Conservation (phyloP, 2,797 vertebrate species). For the Sebastes jordani region DNA sequence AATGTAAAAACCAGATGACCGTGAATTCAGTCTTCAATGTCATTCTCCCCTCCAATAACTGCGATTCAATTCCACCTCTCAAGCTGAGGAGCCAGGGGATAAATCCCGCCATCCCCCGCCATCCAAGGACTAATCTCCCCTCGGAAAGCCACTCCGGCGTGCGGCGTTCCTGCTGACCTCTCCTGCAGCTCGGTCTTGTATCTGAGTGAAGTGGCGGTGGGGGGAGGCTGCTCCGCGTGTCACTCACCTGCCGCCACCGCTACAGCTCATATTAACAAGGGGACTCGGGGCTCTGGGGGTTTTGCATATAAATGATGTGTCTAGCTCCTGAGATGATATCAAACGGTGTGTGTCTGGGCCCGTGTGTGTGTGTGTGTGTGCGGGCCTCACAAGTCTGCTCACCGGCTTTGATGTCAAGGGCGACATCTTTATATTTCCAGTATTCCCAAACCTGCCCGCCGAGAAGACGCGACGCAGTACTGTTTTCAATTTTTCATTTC, state of each 20-base stretch:
- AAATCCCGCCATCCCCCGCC: conserved; percentile 55
- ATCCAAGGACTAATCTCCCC: conserved; percentile 67
- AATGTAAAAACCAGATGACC: conserved; percentile 77
- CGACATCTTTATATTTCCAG: conserved; percentile 49
- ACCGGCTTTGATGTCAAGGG: conserved; percentile 64
- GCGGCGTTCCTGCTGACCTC: conserved; percentile 67
- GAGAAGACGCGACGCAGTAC: not conserved
- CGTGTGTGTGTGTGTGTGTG: conserved; percentile 14
- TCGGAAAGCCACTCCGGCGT: conserved; percentile 57
- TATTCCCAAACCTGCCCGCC: not conserved
- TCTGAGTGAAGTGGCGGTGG: conserved; percentile 34
- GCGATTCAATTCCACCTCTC: conserved; percentile 69
- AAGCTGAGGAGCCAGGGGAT: conserved; percentile 64
- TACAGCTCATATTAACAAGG: conserved; percentile 72
- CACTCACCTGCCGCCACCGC: conserved; percentile 62
- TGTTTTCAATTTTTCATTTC: conserved; percentile 41
- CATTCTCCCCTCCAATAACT: conserved; percentile 65
- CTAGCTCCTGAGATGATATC: conserved; percentile 67
- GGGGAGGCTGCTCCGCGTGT: conserved; percentile 34
- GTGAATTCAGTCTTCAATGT: conserved; percentile 74
- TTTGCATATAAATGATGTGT: conserved; percentile 81
- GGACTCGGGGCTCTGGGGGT: conserved; percentile 58
- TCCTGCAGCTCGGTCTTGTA: conserved; percentile 49
- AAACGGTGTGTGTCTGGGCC: conserved; percentile 31
- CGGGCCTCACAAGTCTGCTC: not conserved